phyloP scores from a whole-genome alignment of 2,797 vertebrate genomes.

The Leptoclinus maculatus region DNA sequence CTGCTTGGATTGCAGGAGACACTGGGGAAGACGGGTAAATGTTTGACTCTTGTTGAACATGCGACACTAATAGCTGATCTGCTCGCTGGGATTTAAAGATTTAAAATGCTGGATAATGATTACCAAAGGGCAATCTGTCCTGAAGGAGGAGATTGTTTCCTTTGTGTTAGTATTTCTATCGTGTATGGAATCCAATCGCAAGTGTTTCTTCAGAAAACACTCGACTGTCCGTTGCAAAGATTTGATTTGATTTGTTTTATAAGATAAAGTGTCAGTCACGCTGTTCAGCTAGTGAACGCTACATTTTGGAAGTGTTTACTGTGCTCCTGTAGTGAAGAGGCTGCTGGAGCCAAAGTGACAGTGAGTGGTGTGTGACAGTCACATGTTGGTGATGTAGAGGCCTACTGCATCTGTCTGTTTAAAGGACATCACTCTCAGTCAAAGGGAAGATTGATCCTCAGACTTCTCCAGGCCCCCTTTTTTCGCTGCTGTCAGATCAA shows the following conservation, averaged over 20 bases:
- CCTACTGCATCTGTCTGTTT: constrained; percentile 10
- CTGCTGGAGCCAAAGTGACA: constrained; percentile 7
- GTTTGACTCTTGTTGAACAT: constrained; percentile 50
- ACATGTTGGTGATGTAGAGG: constrained; percentile 8
- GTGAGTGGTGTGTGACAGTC: constrained; percentile 25
- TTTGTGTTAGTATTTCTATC: background rate
- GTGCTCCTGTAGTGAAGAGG: background rate
- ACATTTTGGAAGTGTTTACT: background rate
- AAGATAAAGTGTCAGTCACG: background rate
- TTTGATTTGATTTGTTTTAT: background rate
- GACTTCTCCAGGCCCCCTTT: constrained; percentile 37
- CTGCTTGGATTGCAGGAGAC: constrained; percentile 21
- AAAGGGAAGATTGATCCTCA: constrained; percentile 37
- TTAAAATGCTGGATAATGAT: constrained; percentile 57
- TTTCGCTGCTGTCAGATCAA: constrained; percentile 36
- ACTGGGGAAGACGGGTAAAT: constrained; percentile 48
- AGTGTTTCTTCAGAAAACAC: background rate
- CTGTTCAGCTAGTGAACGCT: background rate
- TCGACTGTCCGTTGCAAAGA: background rate
- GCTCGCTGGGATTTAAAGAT: constrained; percentile 28
- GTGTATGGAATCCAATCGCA: background rate
- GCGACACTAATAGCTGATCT: constrained; percentile 8
- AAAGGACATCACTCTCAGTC: constrained; percentile 42
- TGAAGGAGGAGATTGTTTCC: background rate
- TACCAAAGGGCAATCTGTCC: constrained; percentile 8